These are phyloP conservation scores for Aplysina aerophoba DNA, from an alignment of 37 sponge, comb jelly and placozoan genomes.

Conservation along the genomic window DNA sequence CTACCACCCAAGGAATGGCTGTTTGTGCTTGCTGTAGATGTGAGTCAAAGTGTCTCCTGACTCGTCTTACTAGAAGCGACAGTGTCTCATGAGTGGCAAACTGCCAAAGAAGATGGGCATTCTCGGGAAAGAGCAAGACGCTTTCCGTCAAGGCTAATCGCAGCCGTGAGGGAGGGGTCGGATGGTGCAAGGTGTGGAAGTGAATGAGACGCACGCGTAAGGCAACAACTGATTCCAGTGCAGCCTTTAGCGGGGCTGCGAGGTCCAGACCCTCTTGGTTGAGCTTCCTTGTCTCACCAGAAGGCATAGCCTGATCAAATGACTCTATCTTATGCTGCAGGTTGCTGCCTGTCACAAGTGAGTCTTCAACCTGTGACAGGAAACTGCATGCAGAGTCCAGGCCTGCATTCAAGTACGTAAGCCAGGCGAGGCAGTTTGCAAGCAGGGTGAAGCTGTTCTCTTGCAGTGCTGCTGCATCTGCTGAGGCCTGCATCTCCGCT, in stretches of 20 bases:
- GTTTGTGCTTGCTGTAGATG: constrained; percentile 1
- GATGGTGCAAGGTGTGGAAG: constrained; percentile 13
- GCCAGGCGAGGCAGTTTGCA: constrained; percentile 46
- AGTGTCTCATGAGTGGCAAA: constrained; percentile 51
- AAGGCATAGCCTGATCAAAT: too few species aligned
- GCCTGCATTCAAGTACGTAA: constrained; percentile 50
- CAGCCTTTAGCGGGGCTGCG: neutral
- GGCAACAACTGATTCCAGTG: neutral
- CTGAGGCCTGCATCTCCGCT: too few species aligned
- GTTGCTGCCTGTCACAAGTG: too few species aligned
- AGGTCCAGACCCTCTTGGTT: neutral
- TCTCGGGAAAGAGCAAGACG: constrained; percentile 57
- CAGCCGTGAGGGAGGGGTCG: constrained; percentile 36
- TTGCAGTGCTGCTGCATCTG: neutral
- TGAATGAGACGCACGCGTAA: constrained; percentile 28
- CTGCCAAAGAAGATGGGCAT: constrained; percentile 36
- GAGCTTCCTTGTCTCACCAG: too few species aligned
- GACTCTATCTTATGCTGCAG: too few species aligned
- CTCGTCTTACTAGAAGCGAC: constrained; percentile 54
- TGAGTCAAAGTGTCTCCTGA: constrained; percentile 62
- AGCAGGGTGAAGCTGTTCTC: neutral
- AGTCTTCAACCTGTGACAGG: too few species aligned
- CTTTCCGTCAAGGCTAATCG: constrained; percentile 36
- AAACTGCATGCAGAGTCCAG: neutral
- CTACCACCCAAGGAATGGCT: constrained; percentile 53